Conservation (phyloP, 2,888 invertebrate species). For the Hirtodrosophila trivittata region DNA sequence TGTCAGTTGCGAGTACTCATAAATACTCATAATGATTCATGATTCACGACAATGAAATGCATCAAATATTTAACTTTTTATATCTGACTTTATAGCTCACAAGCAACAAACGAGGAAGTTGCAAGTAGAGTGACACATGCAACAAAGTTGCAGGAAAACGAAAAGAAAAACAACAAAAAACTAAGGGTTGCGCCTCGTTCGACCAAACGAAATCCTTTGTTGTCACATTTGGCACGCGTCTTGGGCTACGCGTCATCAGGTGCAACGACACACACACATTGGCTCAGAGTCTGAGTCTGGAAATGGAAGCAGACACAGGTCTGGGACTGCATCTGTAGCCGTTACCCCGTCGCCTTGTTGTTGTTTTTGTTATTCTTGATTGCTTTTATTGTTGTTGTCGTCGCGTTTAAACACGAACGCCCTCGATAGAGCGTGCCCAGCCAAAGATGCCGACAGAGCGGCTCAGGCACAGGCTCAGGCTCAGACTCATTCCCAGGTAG, state of each 20-base stretch:
- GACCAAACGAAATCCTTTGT: conserved; percentile 36
- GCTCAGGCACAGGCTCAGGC: background rate
- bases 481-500: conserved; percentile 22
- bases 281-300: background rate
- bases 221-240: conserved; percentile 78
- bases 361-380: conserved; percentile 55
- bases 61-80: conserved; percentile 42
- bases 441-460: conserved; percentile 44
- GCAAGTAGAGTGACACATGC: conserved; percentile 24
- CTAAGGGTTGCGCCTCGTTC: conserved; percentile 3
- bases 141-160: conserved; percentile 20
- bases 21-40: conserved; percentile 68
- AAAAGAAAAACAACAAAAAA: background rate
- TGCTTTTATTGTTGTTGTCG: conserved; percentile 74
- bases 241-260: conserved; percentile 58
- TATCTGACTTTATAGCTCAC: conserved; percentile 3
- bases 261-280: conserved; percentile 39
- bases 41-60: conserved; percentile 70
- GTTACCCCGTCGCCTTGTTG: background rate
- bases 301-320: background rate
- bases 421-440: conserved; percentile 58
- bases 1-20: conserved; percentile 49
- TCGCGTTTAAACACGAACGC: conserved; percentile 71
- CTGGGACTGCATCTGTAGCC: conserved; percentile 5
- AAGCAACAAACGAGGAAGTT: conserved; percentile 29